These are phyloP conservation scores for Temnopleurus reevesii DNA, from an alignment of 53 echinoderm and acorn worm genomes.

Conservation along the genomic window DNA sequence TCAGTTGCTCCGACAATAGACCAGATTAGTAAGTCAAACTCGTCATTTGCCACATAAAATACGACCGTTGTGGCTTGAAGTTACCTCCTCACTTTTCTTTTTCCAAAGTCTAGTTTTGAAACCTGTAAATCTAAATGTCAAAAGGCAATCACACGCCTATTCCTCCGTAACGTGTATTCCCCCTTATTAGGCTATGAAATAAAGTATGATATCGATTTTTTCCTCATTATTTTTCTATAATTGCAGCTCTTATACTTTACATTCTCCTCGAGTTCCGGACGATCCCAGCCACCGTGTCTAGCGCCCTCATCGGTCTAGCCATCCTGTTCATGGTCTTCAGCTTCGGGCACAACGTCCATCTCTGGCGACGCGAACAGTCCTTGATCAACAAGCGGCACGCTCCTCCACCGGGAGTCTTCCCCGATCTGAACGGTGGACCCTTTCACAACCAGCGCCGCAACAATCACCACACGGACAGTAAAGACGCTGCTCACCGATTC, in stretches of 20 bases:
- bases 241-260: slow-evolving; percentile 58
- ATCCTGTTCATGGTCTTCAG: slow-evolving; percentile 80
- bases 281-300: slow-evolving; percentile 77
- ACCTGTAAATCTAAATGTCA: too few relatives aligned
- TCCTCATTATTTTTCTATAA: background rate
- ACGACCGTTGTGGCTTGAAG: too few relatives aligned
- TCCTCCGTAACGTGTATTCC: too few relatives aligned
- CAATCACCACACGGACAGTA: background rate
- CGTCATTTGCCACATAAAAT: too few relatives aligned
- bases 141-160: too few relatives aligned
- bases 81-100: too few relatives aligned
- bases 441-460: background rate
- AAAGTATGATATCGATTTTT: too few relatives aligned
- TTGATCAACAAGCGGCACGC: slow-evolving; percentile 44
- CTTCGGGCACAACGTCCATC: slow-evolving; percentile 75
- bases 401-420: slow-evolving; percentile 40
- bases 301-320: slow-evolving; percentile 81
- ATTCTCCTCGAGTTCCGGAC: slow-evolving; percentile 81
- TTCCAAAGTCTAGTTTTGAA: too few relatives aligned
- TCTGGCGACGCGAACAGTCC: slow-evolving; percentile 75
- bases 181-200: too few relatives aligned
- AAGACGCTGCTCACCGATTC: slow-evolving; percentile 16
- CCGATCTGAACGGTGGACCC: slow-evolving; percentile 28
- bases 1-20: too few relatives aligned
- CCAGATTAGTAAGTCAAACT: too few relatives aligned